Evolutionary conservation across 2,113 vertebrate species (phyloP).

Genomic region (Prionailurus bengalensis): DNA sequence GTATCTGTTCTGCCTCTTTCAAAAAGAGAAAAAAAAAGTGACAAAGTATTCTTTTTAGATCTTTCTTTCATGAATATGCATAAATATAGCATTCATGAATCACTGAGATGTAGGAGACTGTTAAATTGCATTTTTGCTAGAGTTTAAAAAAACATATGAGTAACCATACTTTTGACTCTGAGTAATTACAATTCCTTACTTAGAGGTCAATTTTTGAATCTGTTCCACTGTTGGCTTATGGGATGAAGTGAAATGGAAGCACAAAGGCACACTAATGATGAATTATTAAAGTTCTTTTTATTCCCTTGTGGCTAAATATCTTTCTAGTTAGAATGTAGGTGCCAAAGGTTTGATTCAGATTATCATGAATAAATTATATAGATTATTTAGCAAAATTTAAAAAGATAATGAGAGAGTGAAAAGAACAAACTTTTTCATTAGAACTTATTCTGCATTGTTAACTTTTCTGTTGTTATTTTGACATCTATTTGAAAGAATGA

Average conservation of each 20-base stretch:
- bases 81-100: slow-evolving; percentile 83
- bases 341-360: background rate
- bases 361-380: slow-evolving; percentile 35
- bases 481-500: background rate
- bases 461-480: background rate
- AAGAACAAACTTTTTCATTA: background rate
- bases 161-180: slow-evolving; percentile 73
- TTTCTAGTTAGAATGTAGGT: background rate
- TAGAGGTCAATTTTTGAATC: slow-evolving; percentile 79
- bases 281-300: slow-evolving; percentile 41
- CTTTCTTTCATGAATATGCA: slow-evolving; percentile 78
- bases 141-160: slow-evolving; percentile 80
- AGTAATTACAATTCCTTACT: slow-evolving; percentile 69
- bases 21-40: slow-evolving; percentile 69
- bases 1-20: slow-evolving; percentile 72
- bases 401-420: background rate
- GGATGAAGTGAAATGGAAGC: background rate
- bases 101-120: slow-evolving; percentile 78
- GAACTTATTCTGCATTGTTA: background rate
- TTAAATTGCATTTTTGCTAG: slow-evolving; percentile 77
- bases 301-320: background rate
- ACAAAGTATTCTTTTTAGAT: slow-evolving; percentile 72
- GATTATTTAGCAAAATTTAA: background rate
- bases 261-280: background rate
- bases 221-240: background rate